Evolutionary conservation across 2,888 invertebrate genomes (phyloP).

Genomic region (Piscicola geometra): DNA sequence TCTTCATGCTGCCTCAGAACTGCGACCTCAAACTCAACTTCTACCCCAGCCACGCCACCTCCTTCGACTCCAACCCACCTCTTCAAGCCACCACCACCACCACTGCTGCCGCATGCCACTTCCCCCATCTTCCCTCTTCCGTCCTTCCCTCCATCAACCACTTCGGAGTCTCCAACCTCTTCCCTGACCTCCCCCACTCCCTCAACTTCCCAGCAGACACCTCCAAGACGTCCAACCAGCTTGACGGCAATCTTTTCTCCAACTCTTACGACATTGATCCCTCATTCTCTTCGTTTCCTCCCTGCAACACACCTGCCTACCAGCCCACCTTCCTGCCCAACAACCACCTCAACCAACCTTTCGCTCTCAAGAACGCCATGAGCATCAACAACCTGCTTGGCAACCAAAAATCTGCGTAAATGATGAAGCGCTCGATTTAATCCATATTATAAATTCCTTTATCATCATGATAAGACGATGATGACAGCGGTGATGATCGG

Average conservation of each 20-base stretch:
- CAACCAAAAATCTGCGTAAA: constrained; percentile 18
- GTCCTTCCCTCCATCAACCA: constrained; percentile 32
- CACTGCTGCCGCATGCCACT: neutral
- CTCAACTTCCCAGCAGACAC: neutral
- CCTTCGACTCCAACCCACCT: neutral
- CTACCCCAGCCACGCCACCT: constrained; percentile 3
- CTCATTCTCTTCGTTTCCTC: neutral
- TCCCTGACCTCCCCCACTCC: constrained; percentile 22
- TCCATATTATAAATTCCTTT: too few species aligned
- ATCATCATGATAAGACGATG: too few species aligned
- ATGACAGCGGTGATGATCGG: too few species aligned
- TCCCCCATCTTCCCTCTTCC: constrained; percentile 9
- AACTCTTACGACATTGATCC: constrained; percentile 5
- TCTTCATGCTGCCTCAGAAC: constrained; percentile 10
- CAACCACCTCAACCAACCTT: neutral
- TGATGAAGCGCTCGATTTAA: too few species aligned
- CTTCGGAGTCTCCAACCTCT: constrained; percentile 19
- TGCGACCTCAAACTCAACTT: constrained; percentile 26
- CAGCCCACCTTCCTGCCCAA: constrained; percentile 5
- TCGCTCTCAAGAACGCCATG: constrained; percentile 24
- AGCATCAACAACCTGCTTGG: constrained; percentile 31
- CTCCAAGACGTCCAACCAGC: neutral
- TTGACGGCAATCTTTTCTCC: neutral
- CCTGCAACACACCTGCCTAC: neutral
- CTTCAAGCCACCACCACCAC: neutral